Base-by-base conservation (phyloP, 2,113 vertebrate genomes). In the Pterophyllum scalare region DNA sequence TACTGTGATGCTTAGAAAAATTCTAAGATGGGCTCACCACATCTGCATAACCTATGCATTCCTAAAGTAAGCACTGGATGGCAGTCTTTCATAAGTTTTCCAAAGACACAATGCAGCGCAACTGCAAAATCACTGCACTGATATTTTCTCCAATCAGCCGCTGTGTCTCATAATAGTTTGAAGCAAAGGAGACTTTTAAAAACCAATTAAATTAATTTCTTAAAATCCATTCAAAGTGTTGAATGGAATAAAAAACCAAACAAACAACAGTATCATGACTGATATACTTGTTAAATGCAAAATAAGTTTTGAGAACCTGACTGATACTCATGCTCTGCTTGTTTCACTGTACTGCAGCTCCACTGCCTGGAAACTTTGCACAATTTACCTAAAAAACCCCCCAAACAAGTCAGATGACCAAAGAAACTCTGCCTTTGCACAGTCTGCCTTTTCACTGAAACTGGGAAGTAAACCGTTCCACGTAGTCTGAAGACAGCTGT, bases 261-360 rank as follows among this genome's bases (percentile, higher is more conserved):
- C n/a, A n/a, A 15, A 20, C 64, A 28, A 40, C 40, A 28, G 24
- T 70, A 2, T 20, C 14, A 49, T 49, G 43, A 49, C 17, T 13
- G 65, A 22, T 70, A 15, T 40, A 46, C 7, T 43, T 65, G 62
- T 24, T 65, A 67, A 46, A 67, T 6, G 46, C 0, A 67, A 46
- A 12, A 46, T 67, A 67, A 1, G 40, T 67, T 46, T 12, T 5
- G 26, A 26, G 26, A 65, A 65, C 62, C 28, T 28, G 5, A 4
- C 60, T 0, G 0, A 65, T 65, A 43, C 24, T 0, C 24, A 15
- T 46, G 43, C 5, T 15, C 43, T 5, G 14, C 13, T 46, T 46
- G 38, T 12, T 67, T 46, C 22, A 61, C 0, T 3, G 33, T 62
- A 13, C 60, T n/a, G 31, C 59, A 61, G 9, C 19, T 35, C 31